Base-by-base conservation (phyloP, 2,797 vertebrate genomes). In the Tapirus indicus region DNA sequence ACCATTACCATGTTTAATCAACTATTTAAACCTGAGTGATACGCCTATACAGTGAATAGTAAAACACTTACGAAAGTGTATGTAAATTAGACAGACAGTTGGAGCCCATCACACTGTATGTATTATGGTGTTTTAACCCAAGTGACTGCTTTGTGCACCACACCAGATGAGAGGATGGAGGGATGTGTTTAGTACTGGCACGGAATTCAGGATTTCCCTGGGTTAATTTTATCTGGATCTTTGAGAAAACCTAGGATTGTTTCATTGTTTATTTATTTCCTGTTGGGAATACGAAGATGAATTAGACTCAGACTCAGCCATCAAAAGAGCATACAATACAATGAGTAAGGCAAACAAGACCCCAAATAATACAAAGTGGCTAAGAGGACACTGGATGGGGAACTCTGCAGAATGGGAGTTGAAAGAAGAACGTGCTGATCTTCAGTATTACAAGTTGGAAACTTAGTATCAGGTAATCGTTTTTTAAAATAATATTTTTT, bases 241-340 rank as follows among this genome's bases (percentile, higher is more conserved):
- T 74, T 66, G 38, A 85, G 44, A n/a, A 95, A 88, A 88, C 13
- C 16, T 60, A 44, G 35, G 75, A 68, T 52, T 18, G 11, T 25
- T 94, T 87, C 35, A 23, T 64, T 78, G 17, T 6, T 49, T 94
- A 47, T 88, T 75, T 80, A 66, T 88, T 95, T 95, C 64, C 29
- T 52, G 5, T 47, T 72, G 89, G 86, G 27, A 79, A 64, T 60
- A 52, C 11, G 44, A 75, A 94, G 85, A 69, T 58, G 71, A 93
- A 83, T 2, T 77, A 62, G 74, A 87, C 23, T 38, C 23, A 78
- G 49, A 25, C 20, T 52, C 38, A 71, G 47, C 56, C 83, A 83
- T 52, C 47, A 27, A n/a, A 93, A 54, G 47, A 68, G 14, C 41
- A 49, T 2, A 14, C 25, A 23, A 32, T 60, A 18, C n/a, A n/a